These are phyloP conservation scores for Aphelenchoides besseyi DNA, from an alignment of 1,140 invertebrate species.

Conservation along the genomic window DNA sequence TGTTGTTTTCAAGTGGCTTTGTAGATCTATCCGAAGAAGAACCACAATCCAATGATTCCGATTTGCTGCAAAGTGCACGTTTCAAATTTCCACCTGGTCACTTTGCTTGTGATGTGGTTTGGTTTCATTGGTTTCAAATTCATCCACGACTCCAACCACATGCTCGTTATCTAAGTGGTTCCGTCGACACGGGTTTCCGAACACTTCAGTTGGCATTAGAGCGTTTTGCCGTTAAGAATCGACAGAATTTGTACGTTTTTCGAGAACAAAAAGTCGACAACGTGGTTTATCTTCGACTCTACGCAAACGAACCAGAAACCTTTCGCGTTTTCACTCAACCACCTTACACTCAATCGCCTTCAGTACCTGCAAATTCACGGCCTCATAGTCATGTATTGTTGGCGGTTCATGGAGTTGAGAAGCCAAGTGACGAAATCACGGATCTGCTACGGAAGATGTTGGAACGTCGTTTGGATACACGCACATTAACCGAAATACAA, in stretches of 20 bases:
- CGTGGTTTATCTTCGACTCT: constrained; percentile 41
- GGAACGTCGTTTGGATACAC: constrained; percentile 27
- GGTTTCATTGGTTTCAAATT: constrained; percentile 47
- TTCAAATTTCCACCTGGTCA: constrained; percentile 44
- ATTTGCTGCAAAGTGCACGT: constrained; percentile 35
- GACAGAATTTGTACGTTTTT: constrained; percentile 46
- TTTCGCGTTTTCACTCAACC: background rate
- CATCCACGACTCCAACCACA: constrained; percentile 42
- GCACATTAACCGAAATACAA: constrained; percentile 43
- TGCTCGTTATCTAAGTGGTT: constrained; percentile 27
- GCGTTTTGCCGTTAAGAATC: constrained; percentile 37
- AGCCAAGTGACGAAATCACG: constrained; percentile 38
- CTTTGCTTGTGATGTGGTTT: constrained; percentile 45
- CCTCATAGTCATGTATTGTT: constrained; percentile 27
- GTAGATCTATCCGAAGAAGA: constrained; percentile 32
- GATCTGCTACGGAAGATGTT: constrained; percentile 39
- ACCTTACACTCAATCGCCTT: background rate
- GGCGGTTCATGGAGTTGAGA: constrained; percentile 39
- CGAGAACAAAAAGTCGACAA: constrained; percentile 25
- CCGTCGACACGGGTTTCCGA: constrained; percentile 28
- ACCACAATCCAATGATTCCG: background rate
- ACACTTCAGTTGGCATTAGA: constrained; percentile 37
- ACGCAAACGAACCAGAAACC: background rate
- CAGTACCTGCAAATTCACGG: background rate
- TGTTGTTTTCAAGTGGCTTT: background rate